Conservation (phyloP, 2,113 vertebrate species). For the Ictalurus punctatus region DNA sequence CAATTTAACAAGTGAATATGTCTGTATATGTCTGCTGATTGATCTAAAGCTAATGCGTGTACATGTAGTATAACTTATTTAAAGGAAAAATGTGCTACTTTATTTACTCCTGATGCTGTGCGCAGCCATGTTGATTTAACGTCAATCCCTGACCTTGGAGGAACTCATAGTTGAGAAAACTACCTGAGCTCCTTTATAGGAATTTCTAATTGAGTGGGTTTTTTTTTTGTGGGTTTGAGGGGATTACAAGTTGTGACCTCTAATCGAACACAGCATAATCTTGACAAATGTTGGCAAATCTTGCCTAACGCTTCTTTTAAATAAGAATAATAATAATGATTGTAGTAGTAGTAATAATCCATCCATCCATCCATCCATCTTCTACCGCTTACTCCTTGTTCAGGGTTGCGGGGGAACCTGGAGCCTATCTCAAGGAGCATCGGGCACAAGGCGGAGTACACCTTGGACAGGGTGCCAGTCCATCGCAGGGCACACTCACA, state of each 20-base stretch:
- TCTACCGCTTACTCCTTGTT: too few relatives aligned
- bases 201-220: neutral
- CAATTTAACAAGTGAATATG: neutral
- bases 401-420: too few relatives aligned
- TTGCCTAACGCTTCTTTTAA: too few relatives aligned
- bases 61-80: neutral
- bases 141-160: neutral
- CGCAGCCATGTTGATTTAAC: neutral
- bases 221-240: too few relatives aligned
- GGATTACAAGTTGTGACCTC: neutral
- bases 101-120: neutral
- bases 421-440: too few relatives aligned
- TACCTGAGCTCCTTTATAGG: neutral
- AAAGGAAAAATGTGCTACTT: neutral
- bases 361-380: too few relatives aligned
- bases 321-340: too few relatives aligned
- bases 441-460: too few relatives aligned
- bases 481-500: too few relatives aligned
- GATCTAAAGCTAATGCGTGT: neutral
- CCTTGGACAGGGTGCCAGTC: too few relatives aligned
- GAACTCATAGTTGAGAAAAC: neutral
- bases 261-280: neutral
- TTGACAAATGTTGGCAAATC: neutral
- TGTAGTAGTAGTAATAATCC: too few relatives aligned
- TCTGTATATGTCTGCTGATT: neutral